Conservation (phyloP, 2,888 invertebrate genomes). For the Rhodophaea formosa region DNA sequence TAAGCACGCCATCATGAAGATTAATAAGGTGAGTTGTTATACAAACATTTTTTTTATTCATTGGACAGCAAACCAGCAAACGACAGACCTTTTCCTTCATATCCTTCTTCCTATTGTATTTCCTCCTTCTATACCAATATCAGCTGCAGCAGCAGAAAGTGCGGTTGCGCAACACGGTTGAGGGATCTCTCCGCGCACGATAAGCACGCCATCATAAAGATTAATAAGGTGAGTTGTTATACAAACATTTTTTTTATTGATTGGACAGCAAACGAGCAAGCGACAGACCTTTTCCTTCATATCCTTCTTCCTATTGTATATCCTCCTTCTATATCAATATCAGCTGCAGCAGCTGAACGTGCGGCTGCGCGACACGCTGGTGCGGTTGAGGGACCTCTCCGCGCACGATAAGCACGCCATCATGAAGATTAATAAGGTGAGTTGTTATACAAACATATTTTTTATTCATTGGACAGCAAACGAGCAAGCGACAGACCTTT, state of each 20-base stretch:
- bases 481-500: no score
- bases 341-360: no score
- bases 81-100: no score
- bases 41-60: not conserved
- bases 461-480: not conserved
- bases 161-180: conserved; percentile 94
- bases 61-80: no score
- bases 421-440: conserved; percentile 89
- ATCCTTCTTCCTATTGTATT: no score
- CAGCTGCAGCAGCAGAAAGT: conserved; percentile 97
- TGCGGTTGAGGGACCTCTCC: conserved; percentile 94
- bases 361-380: conserved; percentile 89
- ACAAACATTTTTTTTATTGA: not conserved
- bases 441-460: not conserved
- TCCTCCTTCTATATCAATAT: no score
- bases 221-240: conserved; percentile 85
- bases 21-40: conserved; percentile 85
- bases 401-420: conserved; percentile 97
- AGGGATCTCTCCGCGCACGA: conserved; percentile 96
- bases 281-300: no score
- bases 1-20: conserved; percentile 94
- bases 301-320: no score
- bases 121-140: no score
- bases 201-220: conserved; percentile 94
- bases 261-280: no score